These are phyloP conservation scores for Anseranas semipalmata DNA, from an alignment of 2,113 vertebrate genomes.

Conservation along the genomic window DNA sequence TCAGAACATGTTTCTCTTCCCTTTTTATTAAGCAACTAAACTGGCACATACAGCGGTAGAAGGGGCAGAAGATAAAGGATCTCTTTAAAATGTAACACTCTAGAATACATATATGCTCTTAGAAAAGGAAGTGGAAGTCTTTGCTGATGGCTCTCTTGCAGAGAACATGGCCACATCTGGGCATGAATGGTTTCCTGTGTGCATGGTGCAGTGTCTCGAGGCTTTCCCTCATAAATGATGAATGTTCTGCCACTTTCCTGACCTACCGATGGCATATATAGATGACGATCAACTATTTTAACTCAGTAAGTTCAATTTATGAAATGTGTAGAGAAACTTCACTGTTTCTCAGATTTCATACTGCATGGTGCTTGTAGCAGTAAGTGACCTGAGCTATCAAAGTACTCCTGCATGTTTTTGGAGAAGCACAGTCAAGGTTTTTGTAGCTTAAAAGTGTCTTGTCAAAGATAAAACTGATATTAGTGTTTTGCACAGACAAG, in stretches of 20 bases:
- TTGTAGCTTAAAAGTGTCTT: background rate
- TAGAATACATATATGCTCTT: background rate
- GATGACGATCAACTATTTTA: background rate
- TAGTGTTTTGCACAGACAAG: background rate
- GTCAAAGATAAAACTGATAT: background rate
- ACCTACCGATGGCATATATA: background rate
- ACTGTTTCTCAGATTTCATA: background rate
- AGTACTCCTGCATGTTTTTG: background rate
- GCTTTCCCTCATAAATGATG: slow-evolving; percentile 7
- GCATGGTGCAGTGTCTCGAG: background rate
- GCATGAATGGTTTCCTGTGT: slow-evolving; percentile 15
- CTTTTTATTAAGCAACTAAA: background rate
- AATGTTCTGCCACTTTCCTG: background rate
- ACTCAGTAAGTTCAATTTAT: background rate
- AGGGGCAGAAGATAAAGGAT: background rate
- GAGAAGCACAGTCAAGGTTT: background rate
- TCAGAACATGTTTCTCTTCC: background rate
- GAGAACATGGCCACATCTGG: background rate
- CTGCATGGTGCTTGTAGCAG: background rate
- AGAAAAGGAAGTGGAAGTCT: background rate
- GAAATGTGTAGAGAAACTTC: background rate
- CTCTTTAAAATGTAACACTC: background rate
- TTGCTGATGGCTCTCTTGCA: background rate
- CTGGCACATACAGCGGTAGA: background rate
- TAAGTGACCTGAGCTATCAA: background rate